phyloP scores from a whole-genome alignment of 1,140 invertebrate genomes.

The Ceratoteleas bidentatus region DNA sequence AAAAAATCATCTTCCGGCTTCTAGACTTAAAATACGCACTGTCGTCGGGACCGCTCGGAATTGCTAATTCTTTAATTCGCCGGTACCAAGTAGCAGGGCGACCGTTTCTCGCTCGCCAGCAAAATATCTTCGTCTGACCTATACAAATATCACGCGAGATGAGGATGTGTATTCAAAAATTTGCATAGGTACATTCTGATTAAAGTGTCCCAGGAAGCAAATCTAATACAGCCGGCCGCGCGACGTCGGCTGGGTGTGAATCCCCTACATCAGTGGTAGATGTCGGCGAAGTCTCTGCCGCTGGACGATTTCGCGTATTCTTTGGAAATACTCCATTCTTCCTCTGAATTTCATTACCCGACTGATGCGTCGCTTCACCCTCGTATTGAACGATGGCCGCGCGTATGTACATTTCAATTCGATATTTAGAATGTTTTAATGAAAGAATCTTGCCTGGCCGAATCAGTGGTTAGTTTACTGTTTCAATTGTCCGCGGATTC shows the following conservation, averaged over 20 bases:
- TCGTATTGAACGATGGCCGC: constrained; percentile 31
- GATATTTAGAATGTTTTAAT: constrained; percentile 21
- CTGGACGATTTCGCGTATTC: constrained; percentile 56
- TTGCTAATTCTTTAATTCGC: constrained; percentile 82
- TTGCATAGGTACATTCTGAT: constrained; percentile 83
- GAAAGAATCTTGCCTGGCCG: constrained; percentile 1
- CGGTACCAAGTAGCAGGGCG: constrained; percentile 60
- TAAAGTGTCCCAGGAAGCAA: constrained; percentile 82
- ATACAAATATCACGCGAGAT: constrained; percentile 80
- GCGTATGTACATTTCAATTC: constrained; percentile 19
- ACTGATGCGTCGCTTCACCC: constrained; percentile 33
- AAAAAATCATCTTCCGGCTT: constrained; percentile 60
- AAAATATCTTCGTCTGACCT: constrained; percentile 81
- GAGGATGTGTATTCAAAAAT: constrained; percentile 82
- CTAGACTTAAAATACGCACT: constrained; percentile 64
- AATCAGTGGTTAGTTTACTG: too few relatives aligned
- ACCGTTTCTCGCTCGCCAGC: constrained; percentile 63
- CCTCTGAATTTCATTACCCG: constrained; percentile 62
- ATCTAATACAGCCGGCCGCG: constrained; percentile 78
- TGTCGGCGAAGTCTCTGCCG: constrained; percentile 63
- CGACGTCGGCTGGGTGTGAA: constrained; percentile 58
- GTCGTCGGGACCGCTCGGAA: constrained; percentile 79
- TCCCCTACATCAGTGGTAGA: constrained; percentile 67
- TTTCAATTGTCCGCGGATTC: too few relatives aligned
- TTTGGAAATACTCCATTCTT: constrained; percentile 60